Evolutionary conservation across 1,140 invertebrate species (phyloP).

Genomic region (Magallana angulata): DNA sequence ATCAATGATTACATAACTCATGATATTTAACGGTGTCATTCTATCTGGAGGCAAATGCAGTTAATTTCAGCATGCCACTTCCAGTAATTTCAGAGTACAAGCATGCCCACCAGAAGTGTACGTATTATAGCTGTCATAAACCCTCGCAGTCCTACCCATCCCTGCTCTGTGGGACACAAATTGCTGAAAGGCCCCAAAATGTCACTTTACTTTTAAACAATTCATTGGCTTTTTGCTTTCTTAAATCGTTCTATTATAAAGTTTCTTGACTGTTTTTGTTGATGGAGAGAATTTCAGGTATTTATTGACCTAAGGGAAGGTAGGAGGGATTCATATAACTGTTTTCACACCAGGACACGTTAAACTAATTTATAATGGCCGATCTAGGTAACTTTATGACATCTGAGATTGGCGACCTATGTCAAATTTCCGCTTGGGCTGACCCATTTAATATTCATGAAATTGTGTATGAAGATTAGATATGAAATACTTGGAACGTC

Average conservation of each 20-base stretch:
- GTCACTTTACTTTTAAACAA: neutral
- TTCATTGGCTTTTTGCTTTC: neutral
- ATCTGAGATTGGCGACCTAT: constrained; percentile 7
- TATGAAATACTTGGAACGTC: constrained; percentile 10
- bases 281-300: neutral
- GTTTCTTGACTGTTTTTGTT: neutral
- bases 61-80: too few species aligned
- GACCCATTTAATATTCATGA: constrained; percentile 36
- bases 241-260: neutral
- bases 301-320: constrained; percentile 13
- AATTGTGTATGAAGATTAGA: constrained; percentile 9
- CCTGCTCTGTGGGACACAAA: neutral
- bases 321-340: neutral
- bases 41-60: too few species aligned
- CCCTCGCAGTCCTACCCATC: neutral
- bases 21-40: too few species aligned
- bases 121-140: neutral
- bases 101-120: too few species aligned
- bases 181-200: constrained; percentile 4
- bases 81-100: too few species aligned
- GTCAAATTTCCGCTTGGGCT: constrained; percentile 14
- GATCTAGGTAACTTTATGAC: constrained; percentile 23
- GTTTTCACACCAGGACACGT: constrained; percentile 25
- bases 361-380: constrained; percentile 29
- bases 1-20: too few species aligned